A percentile compares a stretch with the other conserved stretches of the same genome.
These are phyloP conservation scores for Hoplostethus mediterraneus DNA, from an alignment of 2,797 vertebrate species.

Conservation along the genomic window DNA sequence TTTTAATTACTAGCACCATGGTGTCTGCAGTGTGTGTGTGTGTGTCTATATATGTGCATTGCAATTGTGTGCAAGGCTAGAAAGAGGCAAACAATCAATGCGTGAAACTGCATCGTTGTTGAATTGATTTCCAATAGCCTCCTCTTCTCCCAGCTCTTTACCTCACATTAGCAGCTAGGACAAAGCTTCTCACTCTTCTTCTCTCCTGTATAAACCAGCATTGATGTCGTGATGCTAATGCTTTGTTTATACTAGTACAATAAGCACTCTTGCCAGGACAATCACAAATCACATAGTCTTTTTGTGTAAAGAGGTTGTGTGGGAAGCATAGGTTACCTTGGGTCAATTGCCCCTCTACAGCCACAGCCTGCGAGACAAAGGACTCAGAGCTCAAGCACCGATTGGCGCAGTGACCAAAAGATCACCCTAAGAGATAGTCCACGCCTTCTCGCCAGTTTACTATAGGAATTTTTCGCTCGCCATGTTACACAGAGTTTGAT, in stretches of 20 bases:
- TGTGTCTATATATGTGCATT: not conserved
- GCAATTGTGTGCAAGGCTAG: not conserved
- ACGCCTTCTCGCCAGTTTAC: not conserved
- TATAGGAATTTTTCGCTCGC: not conserved
- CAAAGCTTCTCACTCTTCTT: constrained; percentile 38
- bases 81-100: constrained; percentile 44
- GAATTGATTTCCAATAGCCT: constrained; percentile 64
- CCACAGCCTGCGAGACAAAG: constrained; percentile 55
- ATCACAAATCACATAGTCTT: constrained; percentile 47
- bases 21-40: not conserved
- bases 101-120: constrained; percentile 62
- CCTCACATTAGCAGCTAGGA: constrained; percentile 24
- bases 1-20: constrained; percentile 15
- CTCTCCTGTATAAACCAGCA: constrained; percentile 34
- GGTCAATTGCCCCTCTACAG: constrained; percentile 56
- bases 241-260: constrained; percentile 71
- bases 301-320: constrained; percentile 62
- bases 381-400: constrained; percentile 13
- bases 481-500: not conserved
- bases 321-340: constrained; percentile 59
- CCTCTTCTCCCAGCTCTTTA: constrained; percentile 46
- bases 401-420: constrained; percentile 14
- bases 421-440: not conserved
- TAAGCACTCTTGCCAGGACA: constrained; percentile 51
- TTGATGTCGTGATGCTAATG: constrained; percentile 45